Conservation (phyloP, 2,113 vertebrate species). For the Chamaea fasciata region DNA sequence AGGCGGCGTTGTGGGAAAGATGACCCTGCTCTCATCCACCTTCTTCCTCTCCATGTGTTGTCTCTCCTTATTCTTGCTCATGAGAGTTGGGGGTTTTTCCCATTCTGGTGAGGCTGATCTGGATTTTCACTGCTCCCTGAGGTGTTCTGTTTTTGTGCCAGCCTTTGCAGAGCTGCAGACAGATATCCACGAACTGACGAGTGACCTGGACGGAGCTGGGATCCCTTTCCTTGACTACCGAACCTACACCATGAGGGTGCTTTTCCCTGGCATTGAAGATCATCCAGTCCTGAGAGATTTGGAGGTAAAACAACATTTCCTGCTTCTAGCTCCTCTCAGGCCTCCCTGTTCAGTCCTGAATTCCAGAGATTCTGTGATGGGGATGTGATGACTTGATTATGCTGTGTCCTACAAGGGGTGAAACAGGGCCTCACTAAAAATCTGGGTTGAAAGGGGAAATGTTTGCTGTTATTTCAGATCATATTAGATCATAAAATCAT, state of each 20-base stretch:
- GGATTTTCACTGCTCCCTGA: neutral
- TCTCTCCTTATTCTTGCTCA: neutral
- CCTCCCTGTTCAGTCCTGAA: neutral
- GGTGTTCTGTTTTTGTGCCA: neutral
- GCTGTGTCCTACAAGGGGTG: neutral
- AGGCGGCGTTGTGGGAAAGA: neutral
- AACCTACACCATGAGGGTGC: conserved; percentile 95
- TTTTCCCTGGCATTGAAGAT: conserved; percentile 96
- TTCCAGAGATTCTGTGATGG: neutral
- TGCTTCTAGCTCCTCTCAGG: neutral
- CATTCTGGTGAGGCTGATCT: neutral
- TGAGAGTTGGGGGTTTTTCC: neutral
- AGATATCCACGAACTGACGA: conserved; percentile 95
- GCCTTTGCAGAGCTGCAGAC: conserved; percentile 98
- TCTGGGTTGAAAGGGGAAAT: neutral
- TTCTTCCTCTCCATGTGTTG: neutral
- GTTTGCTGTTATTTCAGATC: neutral
- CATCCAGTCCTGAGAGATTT: conserved; percentile 94
- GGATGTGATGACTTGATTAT: neutral
- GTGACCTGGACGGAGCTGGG: conserved; percentile 91
- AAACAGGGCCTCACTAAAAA: neutral
- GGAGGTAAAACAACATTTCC: conserved; percentile 74
- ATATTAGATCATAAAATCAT: neutral
- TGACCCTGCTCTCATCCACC: neutral
- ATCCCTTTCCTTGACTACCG: conserved; percentile 97